These are phyloP conservation scores for Caenorhabditis sulstoni DNA, from an alignment of 2,888 invertebrate genomes.

Conservation along the genomic window DNA sequence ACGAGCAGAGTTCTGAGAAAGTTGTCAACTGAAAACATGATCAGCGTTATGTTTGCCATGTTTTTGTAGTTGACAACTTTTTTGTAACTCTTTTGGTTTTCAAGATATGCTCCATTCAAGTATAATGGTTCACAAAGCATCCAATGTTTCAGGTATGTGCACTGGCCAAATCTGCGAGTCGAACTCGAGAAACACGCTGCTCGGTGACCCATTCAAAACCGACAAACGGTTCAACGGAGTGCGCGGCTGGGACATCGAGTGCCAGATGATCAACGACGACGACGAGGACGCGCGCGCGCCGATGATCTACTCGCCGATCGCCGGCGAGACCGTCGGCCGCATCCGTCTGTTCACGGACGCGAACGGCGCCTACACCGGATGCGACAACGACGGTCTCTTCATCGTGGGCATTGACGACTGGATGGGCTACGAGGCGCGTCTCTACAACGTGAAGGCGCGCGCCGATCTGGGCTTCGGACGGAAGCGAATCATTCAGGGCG, in stretches of 20 bases:
- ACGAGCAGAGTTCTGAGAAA: too few relatives aligned
- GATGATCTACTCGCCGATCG: slow-evolving; percentile 75
- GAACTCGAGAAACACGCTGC: slow-evolving; percentile 73
- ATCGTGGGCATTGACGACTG: slow-evolving; percentile 79
- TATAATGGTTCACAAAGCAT: too few relatives aligned
- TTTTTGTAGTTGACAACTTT: too few relatives aligned
- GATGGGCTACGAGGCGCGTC: slow-evolving; percentile 77
- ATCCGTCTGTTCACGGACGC: slow-evolving; percentile 70
- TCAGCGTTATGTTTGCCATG: too few relatives aligned
- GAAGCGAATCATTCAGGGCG: slow-evolving; percentile 75
- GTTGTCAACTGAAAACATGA: too few relatives aligned
- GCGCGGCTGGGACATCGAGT: slow-evolving; percentile 78
- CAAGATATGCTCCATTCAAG: too few relatives aligned
- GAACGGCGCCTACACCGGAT: slow-evolving; percentile 74
- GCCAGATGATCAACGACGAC: slow-evolving; percentile 72
- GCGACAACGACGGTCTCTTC: slow-evolving; percentile 80
- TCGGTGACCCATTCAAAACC: slow-evolving; percentile 76
- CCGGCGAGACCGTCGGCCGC: slow-evolving; percentile 71
- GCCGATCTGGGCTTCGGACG: slow-evolving; percentile 74
- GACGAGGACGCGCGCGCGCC: slow-evolving; percentile 74
- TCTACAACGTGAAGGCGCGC: slow-evolving; percentile 79
- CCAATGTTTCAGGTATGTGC: slow-evolving; percentile 79
- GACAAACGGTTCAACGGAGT: slow-evolving; percentile 78
- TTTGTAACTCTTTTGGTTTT: too few relatives aligned
- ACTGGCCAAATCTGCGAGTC: slow-evolving; percentile 80